Conservation (phyloP, 2,113 vertebrate species). For the Sorex fumeus region DNA sequence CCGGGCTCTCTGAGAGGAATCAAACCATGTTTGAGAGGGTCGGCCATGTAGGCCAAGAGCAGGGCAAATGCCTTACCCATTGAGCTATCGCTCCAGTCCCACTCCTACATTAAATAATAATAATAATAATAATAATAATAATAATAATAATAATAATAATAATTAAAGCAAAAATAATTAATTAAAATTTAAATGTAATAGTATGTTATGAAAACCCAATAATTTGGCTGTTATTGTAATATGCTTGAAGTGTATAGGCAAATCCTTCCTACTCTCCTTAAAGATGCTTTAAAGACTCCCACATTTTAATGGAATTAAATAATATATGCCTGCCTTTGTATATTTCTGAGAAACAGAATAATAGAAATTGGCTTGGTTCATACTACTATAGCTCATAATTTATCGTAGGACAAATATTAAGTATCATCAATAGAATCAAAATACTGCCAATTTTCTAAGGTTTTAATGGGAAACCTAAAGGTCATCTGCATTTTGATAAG, state of each 20-base stretch:
- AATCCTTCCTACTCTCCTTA: slow-evolving; percentile 21
- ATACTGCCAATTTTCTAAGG: not conserved
- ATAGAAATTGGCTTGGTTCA: slow-evolving; percentile 42
- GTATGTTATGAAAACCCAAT: not conserved
- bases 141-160: too few relatives aligned
- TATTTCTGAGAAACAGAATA: slow-evolving; percentile 35
- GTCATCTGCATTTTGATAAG: not conserved
- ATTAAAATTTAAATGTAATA: too few relatives aligned
- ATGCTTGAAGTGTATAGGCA: slow-evolving; percentile 25
- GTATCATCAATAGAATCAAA: slow-evolving; percentile 42
- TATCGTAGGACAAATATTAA: slow-evolving; percentile 53
- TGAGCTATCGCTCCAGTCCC: too few relatives aligned
- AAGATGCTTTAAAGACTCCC: slow-evolving; percentile 45
- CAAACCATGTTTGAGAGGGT: too few relatives aligned
- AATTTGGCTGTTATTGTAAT: slow-evolving; percentile 55
- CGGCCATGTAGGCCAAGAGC: too few relatives aligned
- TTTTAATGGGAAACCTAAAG: not conserved
- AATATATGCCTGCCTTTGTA: slow-evolving; percentile 54
- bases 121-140: too few relatives aligned
- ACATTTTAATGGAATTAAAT: slow-evolving; percentile 55
- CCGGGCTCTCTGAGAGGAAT: too few relatives aligned
- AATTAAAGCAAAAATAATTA: too few relatives aligned
- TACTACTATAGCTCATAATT: slow-evolving; percentile 35
- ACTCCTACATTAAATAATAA: too few relatives aligned
- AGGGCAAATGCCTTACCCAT: too few relatives aligned